Base-by-base conservation (phyloP, 1,140 invertebrate species). In the Panagrolaimus sp. region DNA sequence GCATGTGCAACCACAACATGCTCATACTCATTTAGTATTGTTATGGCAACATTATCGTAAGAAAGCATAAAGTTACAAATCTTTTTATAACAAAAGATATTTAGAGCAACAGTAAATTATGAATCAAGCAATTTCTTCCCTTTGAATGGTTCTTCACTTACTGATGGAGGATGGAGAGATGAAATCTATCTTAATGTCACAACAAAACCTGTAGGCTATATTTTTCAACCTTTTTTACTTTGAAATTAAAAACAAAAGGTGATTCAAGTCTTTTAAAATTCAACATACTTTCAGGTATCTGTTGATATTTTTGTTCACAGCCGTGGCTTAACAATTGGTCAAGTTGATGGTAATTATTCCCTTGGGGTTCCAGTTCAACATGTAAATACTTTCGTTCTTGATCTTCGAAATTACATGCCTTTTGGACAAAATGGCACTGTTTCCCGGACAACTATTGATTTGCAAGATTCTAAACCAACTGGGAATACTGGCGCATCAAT, bases 271-370 rank as follows among this genome's bases (percentile, higher is more conserved):
- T n/a, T 21, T 58, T 58, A n/a, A 1, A 58, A 26, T 58, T n/a
- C 15, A n/a, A 21, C 14, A 58, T 14, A n/a, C 10, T n/a, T 55
- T 4, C 28, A 58, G 52, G 28, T 58, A 5, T 26, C 52, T 21
- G 52, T 58, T 58, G 52, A 58, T 58, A 58, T 58, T 17, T 58
- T 58, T 58, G 52, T 58, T 21, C 52, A 58, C 8, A 58, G 52
- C 21, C 52, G 21, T 17, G 52, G 52, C 1, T 58, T 58, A 8
- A 58, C 28, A 12, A 26, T 58, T 58, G 52, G 52, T n/a, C 21
- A 58, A 28, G 21, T 28, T 10, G 28, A 58, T 14, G 52, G 52
- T 4, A 58, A 21, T 12, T 26, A 26, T 28, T 58, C 21, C 17
- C 52, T 58, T 28, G 28, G 52, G 15, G 52, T 28, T 21, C 52